Conservation (phyloP, 1,140 invertebrate genomes). For the Drosophila funebris region DNA sequence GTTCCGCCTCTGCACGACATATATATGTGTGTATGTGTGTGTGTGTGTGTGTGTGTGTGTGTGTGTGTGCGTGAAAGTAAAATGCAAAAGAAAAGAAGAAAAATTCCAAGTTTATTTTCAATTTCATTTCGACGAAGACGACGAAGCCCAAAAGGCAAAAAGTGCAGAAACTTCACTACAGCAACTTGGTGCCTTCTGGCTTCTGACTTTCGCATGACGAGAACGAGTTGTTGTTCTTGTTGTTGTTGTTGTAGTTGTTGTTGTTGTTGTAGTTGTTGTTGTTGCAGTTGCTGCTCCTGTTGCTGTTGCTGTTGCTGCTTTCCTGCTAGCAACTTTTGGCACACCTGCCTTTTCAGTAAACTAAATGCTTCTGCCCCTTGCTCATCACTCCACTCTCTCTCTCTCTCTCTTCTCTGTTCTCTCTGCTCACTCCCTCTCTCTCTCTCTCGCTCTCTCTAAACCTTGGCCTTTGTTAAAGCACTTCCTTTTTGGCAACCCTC, state of each 20-base stretch:
- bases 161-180: constrained; percentile 4
- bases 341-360: constrained; percentile 57
- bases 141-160: constrained; percentile 26
- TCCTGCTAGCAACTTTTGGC: constrained; percentile 56
- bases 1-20: constrained; percentile 22
- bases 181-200: no score
- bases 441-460: background rate
- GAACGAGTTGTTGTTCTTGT: constrained; percentile 34
- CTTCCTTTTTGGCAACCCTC: constrained; percentile 35
- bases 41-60: background rate
- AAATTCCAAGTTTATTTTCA: constrained; percentile 58
- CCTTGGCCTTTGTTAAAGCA: constrained; percentile 33
- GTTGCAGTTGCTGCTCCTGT: constrained; percentile 16
- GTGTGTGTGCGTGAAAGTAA: constrained; percentile 70
- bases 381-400: constrained; percentile 6
- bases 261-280: constrained; percentile 2
- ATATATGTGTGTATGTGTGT: no score
- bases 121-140: constrained; percentile 59
- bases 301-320: constrained; percentile 42
- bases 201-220: constrained; percentile 48
- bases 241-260: constrained; percentile 11
- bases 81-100: constrained; percentile 33
- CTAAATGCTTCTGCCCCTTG: constrained; percentile 5
- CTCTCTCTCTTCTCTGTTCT: background rate
- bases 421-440: background rate